Conservation (phyloP, 2,113 vertebrate species). For the Anarhynchus alexandrinus region DNA sequence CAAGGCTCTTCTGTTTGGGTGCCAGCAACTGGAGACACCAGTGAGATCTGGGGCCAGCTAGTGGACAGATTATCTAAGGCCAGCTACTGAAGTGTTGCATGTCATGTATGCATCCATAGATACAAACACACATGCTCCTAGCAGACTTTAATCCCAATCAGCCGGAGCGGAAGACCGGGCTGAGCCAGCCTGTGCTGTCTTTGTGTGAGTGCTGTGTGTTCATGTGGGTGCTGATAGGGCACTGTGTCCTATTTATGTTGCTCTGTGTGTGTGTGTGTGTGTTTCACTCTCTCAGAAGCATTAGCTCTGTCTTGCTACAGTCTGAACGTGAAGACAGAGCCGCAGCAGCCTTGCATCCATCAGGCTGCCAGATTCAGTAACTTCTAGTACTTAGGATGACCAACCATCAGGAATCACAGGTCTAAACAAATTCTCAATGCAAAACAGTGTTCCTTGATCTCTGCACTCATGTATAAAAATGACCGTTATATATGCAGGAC, state of each 20-base stretch:
- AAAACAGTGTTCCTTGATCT: neutral
- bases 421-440: neutral
- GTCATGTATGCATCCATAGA: neutral
- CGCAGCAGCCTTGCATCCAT: neutral
- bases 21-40: neutral
- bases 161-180: neutral
- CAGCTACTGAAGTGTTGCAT: neutral
- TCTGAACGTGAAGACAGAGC: neutral
- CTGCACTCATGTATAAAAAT: neutral
- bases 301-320: neutral
- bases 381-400: neutral
- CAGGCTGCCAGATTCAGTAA: neutral
- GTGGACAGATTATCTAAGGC: neutral
- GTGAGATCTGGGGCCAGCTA: neutral
- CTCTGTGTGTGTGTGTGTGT: too few relatives aligned
- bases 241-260: neutral
- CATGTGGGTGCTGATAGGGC: neutral
- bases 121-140: rapidly evolving
- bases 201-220: neutral
- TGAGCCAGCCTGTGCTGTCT: neutral
- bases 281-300: neutral
- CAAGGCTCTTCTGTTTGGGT: neutral
- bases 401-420: neutral
- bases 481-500: neutral
- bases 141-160: neutral